These are phyloP conservation scores for Lamellibrachia columna DNA, from an alignment of 2,888 invertebrate genomes.

Conservation along the genomic window DNA sequence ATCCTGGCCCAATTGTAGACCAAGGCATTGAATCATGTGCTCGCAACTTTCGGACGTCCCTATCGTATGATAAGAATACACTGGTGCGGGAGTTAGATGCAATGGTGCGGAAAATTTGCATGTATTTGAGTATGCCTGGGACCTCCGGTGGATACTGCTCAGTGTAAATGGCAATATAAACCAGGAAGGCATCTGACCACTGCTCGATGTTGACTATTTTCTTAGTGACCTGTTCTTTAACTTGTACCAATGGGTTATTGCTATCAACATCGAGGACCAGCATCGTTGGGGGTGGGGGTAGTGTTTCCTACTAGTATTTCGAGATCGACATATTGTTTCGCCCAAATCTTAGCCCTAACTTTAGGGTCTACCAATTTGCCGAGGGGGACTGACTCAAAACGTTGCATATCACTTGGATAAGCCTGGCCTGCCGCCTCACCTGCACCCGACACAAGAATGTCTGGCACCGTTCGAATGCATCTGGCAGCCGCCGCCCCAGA, in stretches of 20 bases:
- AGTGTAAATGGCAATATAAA: not conserved
- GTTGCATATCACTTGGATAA: not conserved
- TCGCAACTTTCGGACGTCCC: not conserved
- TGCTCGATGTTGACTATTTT: not conserved
- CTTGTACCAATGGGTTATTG: not conserved
- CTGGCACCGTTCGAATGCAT: too few relatives aligned
- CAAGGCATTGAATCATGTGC: not conserved
- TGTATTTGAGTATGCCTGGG: not conserved
- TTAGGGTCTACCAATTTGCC: not conserved
- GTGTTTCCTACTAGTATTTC: not conserved
- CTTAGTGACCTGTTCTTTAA: not conserved
- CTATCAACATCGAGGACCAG: not conserved
- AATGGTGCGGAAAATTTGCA: not conserved
- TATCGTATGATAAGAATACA: not conserved
- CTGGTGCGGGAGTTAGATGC: not conserved
- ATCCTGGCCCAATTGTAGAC: not conserved
- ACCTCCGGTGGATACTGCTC: not conserved
- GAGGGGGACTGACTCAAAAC: not conserved
- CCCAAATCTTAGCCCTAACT: not conserved
- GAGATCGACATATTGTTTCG: not conserved
- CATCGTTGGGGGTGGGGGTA: not conserved
- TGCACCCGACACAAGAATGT: too few relatives aligned
- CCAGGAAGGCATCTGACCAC: slow-evolving; percentile 1
- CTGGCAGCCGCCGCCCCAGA: too few relatives aligned
- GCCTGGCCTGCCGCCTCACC: not conserved